Evolutionary conservation across 2,113 vertebrate genomes (phyloP), one percentile per base, ranked within the genome.

Genomic region (Oryzias celebensis): DNA sequence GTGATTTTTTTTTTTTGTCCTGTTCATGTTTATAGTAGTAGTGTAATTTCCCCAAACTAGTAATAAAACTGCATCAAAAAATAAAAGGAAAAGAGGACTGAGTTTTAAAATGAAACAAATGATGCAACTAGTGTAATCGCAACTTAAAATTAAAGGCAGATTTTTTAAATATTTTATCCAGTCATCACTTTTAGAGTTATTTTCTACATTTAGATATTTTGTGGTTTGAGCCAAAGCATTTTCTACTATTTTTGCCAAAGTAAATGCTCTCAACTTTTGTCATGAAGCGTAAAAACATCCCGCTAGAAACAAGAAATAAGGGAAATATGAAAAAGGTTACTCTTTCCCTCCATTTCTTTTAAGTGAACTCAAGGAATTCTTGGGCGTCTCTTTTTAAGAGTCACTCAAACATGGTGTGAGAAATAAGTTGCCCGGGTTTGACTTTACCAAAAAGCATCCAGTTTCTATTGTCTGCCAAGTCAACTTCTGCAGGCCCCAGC

Each of bases 401-500:
- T 82, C 73, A 77, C 85, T 89, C 83, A 85, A 83, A 88, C 77
- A 77, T 71, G 41, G 76, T 85, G 88, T 87, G 85, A 83, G 86
- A 89, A 86, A 90, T 84, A 78, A 88, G 85, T 90, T 90, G 87
- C 86, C 85, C 88, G 82, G 85, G 85, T 90, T 87, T 90, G 87
- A 89, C 88, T 91, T 90, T 67, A 85, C 70, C 80, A 88, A 86
- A 91, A 88, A 88, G 88, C 88, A 88, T 89, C 90, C 83, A 75
- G 81, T 81, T 58, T 57, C 88, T 77, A 90, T 92, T 92, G 91
- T 92, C 87, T 84, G 80, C 73, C 75, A 51, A 87, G 85, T 90
- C 85, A 87, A 90, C 89, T 91, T 89, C 80, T 92, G 81, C 88
- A 90, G 84, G 85, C 89, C 88, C 90, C 87, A 89, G 83, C 65